Conservation (phyloP, 2,888 invertebrate genomes). For the Cephus runcator region DNA sequence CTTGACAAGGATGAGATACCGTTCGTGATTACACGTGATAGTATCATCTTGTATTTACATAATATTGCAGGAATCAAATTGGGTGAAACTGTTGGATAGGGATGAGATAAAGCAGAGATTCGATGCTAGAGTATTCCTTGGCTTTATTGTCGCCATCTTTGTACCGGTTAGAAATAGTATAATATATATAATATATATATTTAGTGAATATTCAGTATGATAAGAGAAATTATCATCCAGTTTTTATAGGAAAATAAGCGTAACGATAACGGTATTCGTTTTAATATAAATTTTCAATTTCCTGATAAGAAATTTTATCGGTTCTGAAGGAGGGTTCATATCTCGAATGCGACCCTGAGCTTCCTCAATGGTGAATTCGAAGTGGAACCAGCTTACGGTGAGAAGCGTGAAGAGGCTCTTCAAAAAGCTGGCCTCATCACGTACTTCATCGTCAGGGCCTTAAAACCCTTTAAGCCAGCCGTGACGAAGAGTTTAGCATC, state of each 20-base stretch:
- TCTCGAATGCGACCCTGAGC: conserved; percentile 89
- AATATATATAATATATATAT: background rate
- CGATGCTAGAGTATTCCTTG: background rate
- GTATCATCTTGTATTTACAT: too few species aligned
- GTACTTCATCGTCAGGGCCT: conserved; percentile 87
- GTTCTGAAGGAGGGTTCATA: conserved; percentile 84
- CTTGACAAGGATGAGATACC: too few species aligned
- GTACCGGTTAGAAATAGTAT: background rate
- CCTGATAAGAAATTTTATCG: conserved; percentile 14
- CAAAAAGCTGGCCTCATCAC: conserved; percentile 90
- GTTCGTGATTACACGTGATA: too few species aligned
- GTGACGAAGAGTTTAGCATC: conserved; percentile 57
- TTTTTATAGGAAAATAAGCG: background rate
- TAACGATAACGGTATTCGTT: background rate
- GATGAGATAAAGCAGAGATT: background rate
- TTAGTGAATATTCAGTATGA: background rate
- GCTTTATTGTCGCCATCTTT: background rate
- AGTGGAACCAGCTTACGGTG: conserved; percentile 90
- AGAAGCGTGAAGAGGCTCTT: conserved; percentile 90
- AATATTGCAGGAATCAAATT: background rate
- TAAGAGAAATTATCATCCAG: background rate
- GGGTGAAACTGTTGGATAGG: background rate
- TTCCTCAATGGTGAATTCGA: conserved; percentile 92
- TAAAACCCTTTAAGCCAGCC: conserved; percentile 74
- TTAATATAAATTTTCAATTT: background rate